Conservation (phyloP, 2,888 invertebrate genomes). For the Caenorhabditis auriculariae region DNA sequence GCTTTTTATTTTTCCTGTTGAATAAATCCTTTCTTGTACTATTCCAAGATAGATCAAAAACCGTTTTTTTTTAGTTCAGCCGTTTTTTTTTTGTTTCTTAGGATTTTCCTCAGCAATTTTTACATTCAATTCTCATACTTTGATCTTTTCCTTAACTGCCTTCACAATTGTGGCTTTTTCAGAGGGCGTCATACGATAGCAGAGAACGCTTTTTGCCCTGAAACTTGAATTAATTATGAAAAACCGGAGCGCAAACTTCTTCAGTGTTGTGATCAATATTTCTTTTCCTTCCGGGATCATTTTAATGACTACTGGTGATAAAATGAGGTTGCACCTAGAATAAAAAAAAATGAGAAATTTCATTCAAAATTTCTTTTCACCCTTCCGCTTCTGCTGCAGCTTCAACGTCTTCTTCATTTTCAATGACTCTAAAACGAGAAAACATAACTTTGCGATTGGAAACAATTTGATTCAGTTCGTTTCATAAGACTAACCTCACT, state of each 20-base stretch:
- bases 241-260: constrained; percentile 16
- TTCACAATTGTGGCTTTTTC: constrained; percentile 75
- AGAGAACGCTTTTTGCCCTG: constrained; percentile 75
- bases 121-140: constrained; percentile 10
- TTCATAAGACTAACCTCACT: constrained; percentile 5
- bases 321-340: constrained; percentile 34
- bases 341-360: not conserved
- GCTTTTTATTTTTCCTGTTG: too few species aligned
- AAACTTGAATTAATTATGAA: not conserved
- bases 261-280: constrained; percentile 27
- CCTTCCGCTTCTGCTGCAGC: constrained; percentile 15
- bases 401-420: constrained; percentile 15
- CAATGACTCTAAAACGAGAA: constrained; percentile 41
- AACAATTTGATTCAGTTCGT: too few species aligned
- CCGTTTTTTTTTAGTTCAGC: too few species aligned
- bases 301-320: constrained; percentile 67
- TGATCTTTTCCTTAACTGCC: constrained; percentile 80
- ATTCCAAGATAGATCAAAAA: too few species aligned
- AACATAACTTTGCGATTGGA: too few species aligned
- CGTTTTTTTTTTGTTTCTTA: too few species aligned
- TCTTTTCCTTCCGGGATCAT: constrained; percentile 82
- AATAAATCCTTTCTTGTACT: too few species aligned
- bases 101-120: too few species aligned
- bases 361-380: not conserved
- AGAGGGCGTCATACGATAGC: constrained; percentile 86